These are phyloP conservation scores for Sphaeridia pumilis DNA, from an alignment of 2,888 invertebrate genomes.

Conservation along the genomic window DNA sequence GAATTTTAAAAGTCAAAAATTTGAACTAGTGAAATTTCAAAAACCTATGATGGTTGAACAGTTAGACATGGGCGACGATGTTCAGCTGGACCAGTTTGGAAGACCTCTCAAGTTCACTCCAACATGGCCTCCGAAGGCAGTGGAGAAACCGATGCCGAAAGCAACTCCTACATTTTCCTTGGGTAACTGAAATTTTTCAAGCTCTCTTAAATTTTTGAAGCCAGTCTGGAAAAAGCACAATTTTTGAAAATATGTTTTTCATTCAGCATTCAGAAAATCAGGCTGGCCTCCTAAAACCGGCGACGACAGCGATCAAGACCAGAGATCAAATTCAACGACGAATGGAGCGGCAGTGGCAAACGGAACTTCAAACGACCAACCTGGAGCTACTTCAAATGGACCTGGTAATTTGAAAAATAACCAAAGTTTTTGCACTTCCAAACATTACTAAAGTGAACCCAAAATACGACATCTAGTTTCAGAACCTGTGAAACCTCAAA, in stretches of 20 bases:
- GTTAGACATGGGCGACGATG: no score
- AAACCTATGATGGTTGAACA: no score
- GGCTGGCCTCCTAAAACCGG: constrained; percentile 11
- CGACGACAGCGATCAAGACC: background rate
- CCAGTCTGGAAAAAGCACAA: background rate
- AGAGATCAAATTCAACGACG: constrained; percentile 1
- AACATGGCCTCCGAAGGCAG: constrained; percentile 9
- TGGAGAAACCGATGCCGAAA: background rate
- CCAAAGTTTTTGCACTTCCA: no score
- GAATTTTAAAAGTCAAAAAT: no score
- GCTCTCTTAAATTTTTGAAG: background rate
- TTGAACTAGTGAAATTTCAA: no score
- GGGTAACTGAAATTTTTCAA: constrained; percentile 5
- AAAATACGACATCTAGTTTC: no score
- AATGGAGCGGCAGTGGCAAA: background rate
- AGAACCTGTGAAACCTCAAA: constrained; percentile 18
- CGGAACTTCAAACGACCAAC: background rate
- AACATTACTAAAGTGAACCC: no score
- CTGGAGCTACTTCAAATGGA: background rate
- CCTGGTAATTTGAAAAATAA: no score
- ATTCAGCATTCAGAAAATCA: constrained; percentile 12
- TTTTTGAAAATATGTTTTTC: no score
- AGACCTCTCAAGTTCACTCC: constrained; percentile 10
- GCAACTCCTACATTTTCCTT: constrained; percentile 8
- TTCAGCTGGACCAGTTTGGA: constrained; percentile 7